A percentile compares a stretch with the other conserved stretches of the same genome.
Evolutionary conservation across 2,797 vertebrate species (phyloP).

Genomic region (Epinephelus coioides): DNA sequence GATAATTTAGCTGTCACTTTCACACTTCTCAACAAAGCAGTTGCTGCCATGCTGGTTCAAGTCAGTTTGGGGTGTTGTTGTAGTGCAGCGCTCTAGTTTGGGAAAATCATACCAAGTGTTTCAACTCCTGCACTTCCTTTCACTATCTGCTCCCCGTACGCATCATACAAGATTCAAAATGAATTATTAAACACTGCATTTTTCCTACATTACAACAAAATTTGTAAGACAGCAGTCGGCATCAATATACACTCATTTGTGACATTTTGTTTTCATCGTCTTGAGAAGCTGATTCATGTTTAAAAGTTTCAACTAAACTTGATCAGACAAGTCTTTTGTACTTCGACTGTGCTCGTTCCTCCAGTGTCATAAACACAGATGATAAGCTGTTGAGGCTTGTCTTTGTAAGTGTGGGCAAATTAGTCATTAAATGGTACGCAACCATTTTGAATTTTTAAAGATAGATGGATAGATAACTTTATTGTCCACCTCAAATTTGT

Average conservation of each 20-base stretch:
- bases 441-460: neutral
- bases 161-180: neutral
- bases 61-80: constrained; percentile 29
- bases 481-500: too few relatives aligned
- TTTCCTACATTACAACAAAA: neutral
- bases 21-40: constrained; percentile 33
- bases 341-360: constrained; percentile 21
- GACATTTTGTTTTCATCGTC: constrained; percentile 30
- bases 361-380: constrained; percentile 19
- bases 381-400: constrained; percentile 58
- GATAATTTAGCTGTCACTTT: constrained; percentile 57
- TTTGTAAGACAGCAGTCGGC: neutral
- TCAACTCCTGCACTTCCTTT: neutral
- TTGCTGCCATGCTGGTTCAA: constrained; percentile 37
- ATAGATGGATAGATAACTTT: too few relatives aligned
- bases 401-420: constrained; percentile 10
- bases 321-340: constrained; percentile 60
- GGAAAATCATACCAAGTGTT: constrained; percentile 5
- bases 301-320: constrained; percentile 46
- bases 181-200: neutral
- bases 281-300: constrained; percentile 45
- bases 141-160: neutral
- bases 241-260: neutral
- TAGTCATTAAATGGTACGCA: neutral
- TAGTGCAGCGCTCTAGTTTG: constrained; percentile 7